Evolutionary conservation across 2,888 invertebrate species (phyloP).

Genomic region (Cataglyphis cursor): DNA sequence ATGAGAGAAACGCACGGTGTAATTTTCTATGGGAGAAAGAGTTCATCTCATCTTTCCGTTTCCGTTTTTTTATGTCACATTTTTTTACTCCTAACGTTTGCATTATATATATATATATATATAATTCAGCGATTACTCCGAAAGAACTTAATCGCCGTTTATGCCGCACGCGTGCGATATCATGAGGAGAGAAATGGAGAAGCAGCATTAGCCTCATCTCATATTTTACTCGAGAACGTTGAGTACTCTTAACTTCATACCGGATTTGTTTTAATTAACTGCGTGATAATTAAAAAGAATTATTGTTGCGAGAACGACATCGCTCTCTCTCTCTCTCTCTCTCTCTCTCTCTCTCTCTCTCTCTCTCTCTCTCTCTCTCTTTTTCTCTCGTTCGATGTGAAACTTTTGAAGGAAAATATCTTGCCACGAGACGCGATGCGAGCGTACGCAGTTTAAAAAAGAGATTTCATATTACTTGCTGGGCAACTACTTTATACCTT

Average conservation of each 20-base stretch:
- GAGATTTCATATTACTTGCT: constrained; percentile 9
- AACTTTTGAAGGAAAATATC: not conserved
- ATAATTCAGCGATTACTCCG: constrained; percentile 48
- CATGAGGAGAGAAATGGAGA: constrained; percentile 5
- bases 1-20: constrained; percentile 61
- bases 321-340: too few relatives aligned
- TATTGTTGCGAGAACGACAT: not conserved
- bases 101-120: not conserved
- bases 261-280: constrained; percentile 45
- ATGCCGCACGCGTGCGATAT: not conserved
- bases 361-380: not conserved
- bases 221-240: constrained; percentile 16
- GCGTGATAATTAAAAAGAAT: constrained; percentile 38
- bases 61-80: constrained; percentile 35
- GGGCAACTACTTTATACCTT: not conserved
- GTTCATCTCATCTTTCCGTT: constrained; percentile 23
- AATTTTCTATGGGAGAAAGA: constrained; percentile 40
- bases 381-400: not conserved
- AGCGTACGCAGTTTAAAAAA: constrained; percentile 1
- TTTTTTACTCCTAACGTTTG: constrained; percentile 24
- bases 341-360: not conserved
- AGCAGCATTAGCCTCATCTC: constrained; percentile 1
- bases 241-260: constrained; percentile 7
- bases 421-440: not conserved
- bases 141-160: constrained; percentile 53